Evolutionary conservation across 2,113 vertebrate genomes (phyloP), one percentile per base, ranked within the genome.

Genomic region (Triplophysa dalaica): DNA sequence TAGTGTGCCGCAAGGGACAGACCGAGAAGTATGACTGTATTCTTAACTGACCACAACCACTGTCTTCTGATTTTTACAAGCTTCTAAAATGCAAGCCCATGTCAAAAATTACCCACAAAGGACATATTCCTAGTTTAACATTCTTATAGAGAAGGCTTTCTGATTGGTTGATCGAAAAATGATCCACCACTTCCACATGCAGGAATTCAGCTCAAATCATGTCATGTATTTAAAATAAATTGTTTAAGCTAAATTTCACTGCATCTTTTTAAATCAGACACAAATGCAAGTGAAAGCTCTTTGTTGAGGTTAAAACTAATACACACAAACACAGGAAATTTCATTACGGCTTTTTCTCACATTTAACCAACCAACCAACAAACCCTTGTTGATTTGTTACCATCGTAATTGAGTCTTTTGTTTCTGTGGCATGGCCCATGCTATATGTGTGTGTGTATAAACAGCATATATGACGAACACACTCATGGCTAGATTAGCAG

Each of bases 401-500:
- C 19, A 50, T 33, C 61, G 9, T 62, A 54, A 76, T 17, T 54
- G 61, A 65, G 74, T 54, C 45, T 10, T 76, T 61, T 10, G 62
- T 52, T 41, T 73, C 70, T 64, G 38, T 29, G 24, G 19, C 62
- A 45, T 68, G 52, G 24, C 58, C 58, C 11, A 12, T 11, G 9
- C 2, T 2, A 8, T 45, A 3, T 38, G 33, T 22, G 45, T 72
- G 72, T 29, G 63, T 79, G 77, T 77, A 70, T 38, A 77, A 87
- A 83, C 77, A 56, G 84, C 41, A 45, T 56, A 75, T 81, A 64
- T 12, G 69, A 73, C 8, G 63, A 60, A 73, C 73, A 64, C 22
- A 76, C 62, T 68, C 61, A 56, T 56, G 48, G 67, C 68, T 66
- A 81, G 83, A 72, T 83, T 79, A 79, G 79, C 26, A 63, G 79